Conservation (phyloP, 2,113 vertebrate genomes). For the Halcyon senegalensis region DNA sequence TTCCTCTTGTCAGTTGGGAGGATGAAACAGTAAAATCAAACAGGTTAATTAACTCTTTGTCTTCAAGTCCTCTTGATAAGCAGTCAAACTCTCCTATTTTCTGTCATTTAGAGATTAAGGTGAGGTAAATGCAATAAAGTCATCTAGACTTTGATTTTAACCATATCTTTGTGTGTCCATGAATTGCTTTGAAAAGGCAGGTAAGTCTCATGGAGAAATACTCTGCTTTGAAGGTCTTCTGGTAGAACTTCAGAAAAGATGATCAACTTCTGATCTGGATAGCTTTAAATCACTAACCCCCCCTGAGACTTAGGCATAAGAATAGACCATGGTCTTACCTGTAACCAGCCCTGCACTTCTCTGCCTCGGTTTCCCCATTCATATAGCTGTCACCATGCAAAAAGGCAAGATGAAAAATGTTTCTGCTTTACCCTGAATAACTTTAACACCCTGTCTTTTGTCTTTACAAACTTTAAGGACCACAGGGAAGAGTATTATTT, state of each 20-base stretch:
- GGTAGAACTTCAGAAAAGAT: background rate
- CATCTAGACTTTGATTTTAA: background rate
- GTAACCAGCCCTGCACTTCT: background rate
- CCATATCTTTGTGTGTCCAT: background rate
- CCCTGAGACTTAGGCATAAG: background rate
- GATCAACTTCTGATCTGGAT: background rate
- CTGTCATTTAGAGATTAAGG: background rate
- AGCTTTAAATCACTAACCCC: background rate
- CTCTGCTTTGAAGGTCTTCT: background rate
- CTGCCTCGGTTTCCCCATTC: background rate
- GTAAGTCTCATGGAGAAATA: background rate
- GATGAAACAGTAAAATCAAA: background rate
- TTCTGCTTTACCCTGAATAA: background rate
- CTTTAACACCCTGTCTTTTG: background rate
- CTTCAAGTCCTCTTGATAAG: background rate
- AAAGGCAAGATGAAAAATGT: background rate
- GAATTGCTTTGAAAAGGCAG: background rate
- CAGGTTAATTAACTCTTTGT: background rate
- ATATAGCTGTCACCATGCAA: rapidly evolving
- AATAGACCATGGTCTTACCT: background rate
- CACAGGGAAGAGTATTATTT: background rate
- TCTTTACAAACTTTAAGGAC: background rate
- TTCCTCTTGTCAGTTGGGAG: background rate
- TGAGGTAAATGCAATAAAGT: background rate
- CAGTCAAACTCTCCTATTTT: background rate